Evolutionary conservation across 2,113 vertebrate genomes (phyloP), one percentile per base, ranked within the genome.

Genomic region (Neogale vison): DNA sequence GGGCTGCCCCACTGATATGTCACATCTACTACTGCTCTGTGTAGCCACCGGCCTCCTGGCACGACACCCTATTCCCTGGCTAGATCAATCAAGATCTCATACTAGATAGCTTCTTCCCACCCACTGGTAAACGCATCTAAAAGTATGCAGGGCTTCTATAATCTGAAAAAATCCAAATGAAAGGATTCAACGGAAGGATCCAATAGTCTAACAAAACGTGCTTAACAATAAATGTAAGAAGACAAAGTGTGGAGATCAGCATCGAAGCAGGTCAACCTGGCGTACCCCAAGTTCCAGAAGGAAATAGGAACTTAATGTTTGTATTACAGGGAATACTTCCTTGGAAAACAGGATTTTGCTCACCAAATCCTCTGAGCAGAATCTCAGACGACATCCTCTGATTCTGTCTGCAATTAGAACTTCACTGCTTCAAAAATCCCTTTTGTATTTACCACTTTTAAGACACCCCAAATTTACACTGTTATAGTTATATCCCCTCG

Each of bases 281-380:
- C 39, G 89, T 36, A n/a, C 11, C 50, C 14, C 47, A 83, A 79
- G 86, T 89, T 95, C 65, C 47, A 47, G 67, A 96, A 85, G 71
- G 72, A 96, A 92, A 87, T 8, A 42, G 72, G 95, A 93, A 83
- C 4, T 36, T 93, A 50, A 76, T 14, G 45, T 93, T 96, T 85
- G 91, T 91, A 92, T 87, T 91, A 88, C 2, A 24, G 13, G n/a
- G 18, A 83, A 55, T 55, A 89, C 52, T 83, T 93, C 57, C 59
- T 90, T 71, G 59, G 34, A 88, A 86, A 93, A 77, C 23, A 72
- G 39, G 42, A 61, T 84, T 84, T 77, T 87, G 8, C 36, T 94
- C 39, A 79, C 15, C 34, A 72, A 79, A 6, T 55, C 17, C 52
- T 55, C 17, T 55, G 52, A n/a, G 67, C 2, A 69, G 15, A 96